Evolutionary conservation across 2,113 vertebrate species (phyloP).

Genomic region (Lota lota): DNA sequence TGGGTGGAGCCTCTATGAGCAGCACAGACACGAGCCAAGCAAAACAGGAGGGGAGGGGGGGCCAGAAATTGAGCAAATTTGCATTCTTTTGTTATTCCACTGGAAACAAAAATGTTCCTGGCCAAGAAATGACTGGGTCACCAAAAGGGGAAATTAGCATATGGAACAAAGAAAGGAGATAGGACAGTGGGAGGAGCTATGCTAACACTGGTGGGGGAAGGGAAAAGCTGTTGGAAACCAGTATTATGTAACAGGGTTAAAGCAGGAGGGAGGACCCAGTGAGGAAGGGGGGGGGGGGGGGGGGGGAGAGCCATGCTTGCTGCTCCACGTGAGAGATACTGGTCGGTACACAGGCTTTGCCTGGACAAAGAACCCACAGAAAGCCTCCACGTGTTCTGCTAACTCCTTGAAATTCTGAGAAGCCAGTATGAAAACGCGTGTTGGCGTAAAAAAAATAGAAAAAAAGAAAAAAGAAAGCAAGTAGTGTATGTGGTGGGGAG

Average conservation of each 20-base stretch:
- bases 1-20: conserved; percentile 10
- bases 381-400: conserved; percentile 10
- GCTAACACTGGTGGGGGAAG: too few relatives aligned
- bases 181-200: not conserved
- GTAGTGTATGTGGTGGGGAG: not conserved
- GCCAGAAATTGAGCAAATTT: conserved; percentile 39
- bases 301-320: conserved; percentile 56
- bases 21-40: not conserved
- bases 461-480: not conserved
- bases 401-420: conserved; percentile 15
- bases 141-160: not conserved
- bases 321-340: not conserved
- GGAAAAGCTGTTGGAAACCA: conserved; percentile 23
- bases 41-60: conserved; percentile 25
- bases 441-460: conserved; percentile 6
- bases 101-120: conserved; percentile 60
- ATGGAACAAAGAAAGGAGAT: conserved; percentile 6
- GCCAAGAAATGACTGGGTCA: conserved; percentile 35
- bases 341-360: conserved; percentile 7
- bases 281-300: not conserved
- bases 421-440: not conserved
- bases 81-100: conserved; percentile 52
- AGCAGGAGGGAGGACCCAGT: conserved; percentile 24
- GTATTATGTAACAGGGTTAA: conserved; percentile 47
- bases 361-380: conserved; percentile 34